These are phyloP conservation scores for Elymnias hypermnestra DNA, from an alignment of 1,140 invertebrate species.

Conservation along the genomic window DNA sequence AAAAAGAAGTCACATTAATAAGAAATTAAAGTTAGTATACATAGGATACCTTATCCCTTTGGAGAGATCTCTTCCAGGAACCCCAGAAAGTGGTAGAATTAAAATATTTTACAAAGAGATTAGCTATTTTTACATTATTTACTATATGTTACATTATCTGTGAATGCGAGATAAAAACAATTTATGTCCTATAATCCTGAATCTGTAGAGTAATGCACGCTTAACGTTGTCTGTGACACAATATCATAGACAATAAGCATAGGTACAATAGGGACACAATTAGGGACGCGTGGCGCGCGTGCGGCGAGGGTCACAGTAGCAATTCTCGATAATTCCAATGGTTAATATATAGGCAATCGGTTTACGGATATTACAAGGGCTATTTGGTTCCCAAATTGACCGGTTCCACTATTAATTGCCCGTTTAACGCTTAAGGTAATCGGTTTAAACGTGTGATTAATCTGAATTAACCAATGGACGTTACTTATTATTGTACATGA, in stretches of 20 bases:
- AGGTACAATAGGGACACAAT: constrained; percentile 37
- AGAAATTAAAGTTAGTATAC: no score
- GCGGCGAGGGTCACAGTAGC: constrained; percentile 27
- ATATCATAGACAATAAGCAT: constrained; percentile 42
- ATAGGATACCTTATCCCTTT: no score
- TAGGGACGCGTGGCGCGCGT: constrained; percentile 34
- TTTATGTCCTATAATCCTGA: background rate
- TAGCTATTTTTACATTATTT: no score
- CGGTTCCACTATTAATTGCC: constrained; percentile 28
- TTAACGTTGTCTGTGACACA: constrained; percentile 6
- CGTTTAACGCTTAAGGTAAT: constrained; percentile 33
- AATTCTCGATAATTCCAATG: constrained; percentile 51
- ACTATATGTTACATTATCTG: no score
- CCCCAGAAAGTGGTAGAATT: no score
- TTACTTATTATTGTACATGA: no score
- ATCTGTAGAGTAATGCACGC: background rate
- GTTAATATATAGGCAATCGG: constrained; percentile 48
- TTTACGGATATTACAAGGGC: constrained; percentile 44
- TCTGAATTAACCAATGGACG: constrained; percentile 2
- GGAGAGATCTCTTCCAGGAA: no score
- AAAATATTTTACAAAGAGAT: no score
- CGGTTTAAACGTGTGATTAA: constrained; percentile 20
- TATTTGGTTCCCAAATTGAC: constrained; percentile 40
- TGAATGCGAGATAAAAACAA: no score
- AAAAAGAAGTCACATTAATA: no score